Evolutionary conservation across 2,797 vertebrate species (phyloP).

Genomic region (Parotocinclus haroldoi): DNA sequence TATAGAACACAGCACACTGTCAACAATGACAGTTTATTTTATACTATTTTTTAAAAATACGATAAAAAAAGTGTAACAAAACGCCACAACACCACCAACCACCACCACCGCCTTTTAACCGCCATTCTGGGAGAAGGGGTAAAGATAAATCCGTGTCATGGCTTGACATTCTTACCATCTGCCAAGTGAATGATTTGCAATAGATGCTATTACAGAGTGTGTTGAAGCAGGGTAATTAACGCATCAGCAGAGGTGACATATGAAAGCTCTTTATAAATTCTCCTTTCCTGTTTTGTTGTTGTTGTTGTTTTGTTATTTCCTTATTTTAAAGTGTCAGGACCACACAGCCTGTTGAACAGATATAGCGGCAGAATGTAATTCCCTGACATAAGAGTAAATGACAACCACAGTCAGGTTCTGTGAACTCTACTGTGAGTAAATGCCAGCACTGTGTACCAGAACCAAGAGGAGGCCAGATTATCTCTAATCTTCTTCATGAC

Average conservation of each 20-base stretch:
- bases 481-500: constrained; percentile 37
- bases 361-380: constrained; percentile 41
- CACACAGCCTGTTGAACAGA: constrained; percentile 16
- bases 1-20: too few relatives aligned
- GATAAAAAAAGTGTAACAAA: constrained; percentile 56
- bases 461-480: constrained; percentile 20
- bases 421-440: constrained; percentile 63
- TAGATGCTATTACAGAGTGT: constrained; percentile 77
- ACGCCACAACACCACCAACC: constrained; percentile 36
- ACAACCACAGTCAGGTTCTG: constrained; percentile 60
- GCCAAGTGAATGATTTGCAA: constrained; percentile 80
- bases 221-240: constrained; percentile 80
- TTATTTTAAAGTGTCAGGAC: constrained; percentile 19
- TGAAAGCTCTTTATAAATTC: constrained; percentile 64
- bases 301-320: constrained; percentile 28
- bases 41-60: too few relatives aligned
- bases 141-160: constrained; percentile 78
- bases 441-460: constrained; percentile 60
- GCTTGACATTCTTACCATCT: constrained; percentile 83
- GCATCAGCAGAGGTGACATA: constrained; percentile 74
- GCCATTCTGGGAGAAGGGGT: constrained; percentile 66
- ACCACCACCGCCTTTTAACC: constrained; percentile 57
- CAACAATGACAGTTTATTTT: too few relatives aligned
- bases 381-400: constrained; percentile 56
- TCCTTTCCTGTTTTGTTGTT: constrained; percentile 25